phyloP scores from a whole-genome alignment of 2,888 invertebrate genomes.

The Ennomos fuscantarius region DNA sequence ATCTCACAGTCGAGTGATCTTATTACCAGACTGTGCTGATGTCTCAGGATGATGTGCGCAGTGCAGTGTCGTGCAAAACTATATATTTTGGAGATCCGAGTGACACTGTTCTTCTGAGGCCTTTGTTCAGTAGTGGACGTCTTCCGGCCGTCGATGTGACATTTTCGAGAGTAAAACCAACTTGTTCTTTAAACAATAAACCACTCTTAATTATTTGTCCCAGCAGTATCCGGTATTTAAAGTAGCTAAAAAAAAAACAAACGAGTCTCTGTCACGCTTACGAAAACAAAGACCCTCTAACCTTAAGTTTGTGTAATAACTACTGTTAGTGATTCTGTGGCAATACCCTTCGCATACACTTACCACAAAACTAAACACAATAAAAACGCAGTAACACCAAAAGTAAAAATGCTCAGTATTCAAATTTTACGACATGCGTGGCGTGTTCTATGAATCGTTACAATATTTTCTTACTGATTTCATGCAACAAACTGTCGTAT shows the following conservation, averaged over 20 bases:
- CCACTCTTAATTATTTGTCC: conserved; percentile 15
- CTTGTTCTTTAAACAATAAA: conserved; percentile 7
- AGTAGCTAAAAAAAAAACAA: conserved; percentile 25
- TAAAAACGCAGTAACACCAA: conserved; percentile 24
- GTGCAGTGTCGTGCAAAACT: too few species aligned
- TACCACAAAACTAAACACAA: conserved; percentile 26
- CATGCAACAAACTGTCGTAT: conserved; percentile 11
- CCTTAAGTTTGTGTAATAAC: conserved; percentile 14
- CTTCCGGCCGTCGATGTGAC: too few species aligned
- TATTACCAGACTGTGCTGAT: too few species aligned
- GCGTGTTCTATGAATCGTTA: conserved; percentile 16
- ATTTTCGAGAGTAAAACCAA: neutral
- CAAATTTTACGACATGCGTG: conserved; percentile 33
- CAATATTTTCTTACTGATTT: conserved; percentile 21
- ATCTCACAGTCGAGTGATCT: too few species aligned
- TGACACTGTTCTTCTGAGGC: too few species aligned
- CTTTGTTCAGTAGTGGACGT: too few species aligned
- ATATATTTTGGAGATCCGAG: too few species aligned
- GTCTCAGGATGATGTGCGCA: too few species aligned
- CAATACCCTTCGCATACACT: conserved; percentile 4
- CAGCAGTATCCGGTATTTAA: conserved; percentile 22
- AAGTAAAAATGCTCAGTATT: conserved; percentile 22
- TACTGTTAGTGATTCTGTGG: conserved; percentile 13
- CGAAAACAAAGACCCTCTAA: conserved; percentile 21
- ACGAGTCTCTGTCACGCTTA: conserved; percentile 29